phyloP scores from a whole-genome alignment of 2,888 invertebrate species.

The Drosophila infuscata region DNA sequence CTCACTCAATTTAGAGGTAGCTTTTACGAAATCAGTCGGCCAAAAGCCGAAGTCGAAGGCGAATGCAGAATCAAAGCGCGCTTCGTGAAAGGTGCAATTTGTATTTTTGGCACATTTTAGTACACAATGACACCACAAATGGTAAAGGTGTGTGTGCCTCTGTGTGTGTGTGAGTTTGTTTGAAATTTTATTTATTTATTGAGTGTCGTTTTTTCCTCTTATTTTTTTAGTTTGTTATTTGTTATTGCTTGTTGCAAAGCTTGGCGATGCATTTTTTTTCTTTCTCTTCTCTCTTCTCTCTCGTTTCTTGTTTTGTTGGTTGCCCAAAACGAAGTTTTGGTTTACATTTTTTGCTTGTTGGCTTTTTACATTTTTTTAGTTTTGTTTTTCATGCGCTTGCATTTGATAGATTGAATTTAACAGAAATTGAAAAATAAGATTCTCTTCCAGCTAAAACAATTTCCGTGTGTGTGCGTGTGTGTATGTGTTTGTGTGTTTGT shows the following conservation, averaged over 20 bases:
- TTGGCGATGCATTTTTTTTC: conserved; percentile 20
- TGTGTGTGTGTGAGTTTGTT: conserved; percentile 19
- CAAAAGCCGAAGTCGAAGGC: background rate
- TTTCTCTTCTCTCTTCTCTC: background rate
- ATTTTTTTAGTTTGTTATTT: conserved; percentile 15
- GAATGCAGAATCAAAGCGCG: conserved; percentile 11
- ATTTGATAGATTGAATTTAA: conserved; percentile 67
- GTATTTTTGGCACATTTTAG: conserved; percentile 68
- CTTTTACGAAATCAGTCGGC: conserved; percentile 20
- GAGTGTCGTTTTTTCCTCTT: conserved; percentile 25
- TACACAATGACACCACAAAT: conserved; percentile 55
- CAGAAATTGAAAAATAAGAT: conserved; percentile 50
- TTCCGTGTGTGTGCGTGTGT: conserved; percentile 1
- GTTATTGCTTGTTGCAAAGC: conserved; percentile 28
- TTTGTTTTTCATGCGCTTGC: conserved; percentile 50
- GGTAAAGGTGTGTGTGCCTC: conserved; percentile 16
- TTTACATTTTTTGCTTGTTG: conserved; percentile 40
- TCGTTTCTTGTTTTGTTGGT: conserved; percentile 14
- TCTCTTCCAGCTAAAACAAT: conserved; percentile 1
- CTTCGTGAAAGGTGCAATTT: conserved; percentile 32
- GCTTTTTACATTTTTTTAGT: conserved; percentile 21
- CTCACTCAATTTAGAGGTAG: conserved; percentile 38
- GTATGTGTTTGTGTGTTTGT: background rate
- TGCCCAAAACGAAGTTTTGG: conserved; percentile 29
- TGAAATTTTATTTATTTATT: conserved; percentile 76